Evolutionary conservation across 2,113 vertebrate genomes (phyloP), one percentile per base, ranked within the genome.

Genomic region (Oenanthe oenanthe): DNA sequence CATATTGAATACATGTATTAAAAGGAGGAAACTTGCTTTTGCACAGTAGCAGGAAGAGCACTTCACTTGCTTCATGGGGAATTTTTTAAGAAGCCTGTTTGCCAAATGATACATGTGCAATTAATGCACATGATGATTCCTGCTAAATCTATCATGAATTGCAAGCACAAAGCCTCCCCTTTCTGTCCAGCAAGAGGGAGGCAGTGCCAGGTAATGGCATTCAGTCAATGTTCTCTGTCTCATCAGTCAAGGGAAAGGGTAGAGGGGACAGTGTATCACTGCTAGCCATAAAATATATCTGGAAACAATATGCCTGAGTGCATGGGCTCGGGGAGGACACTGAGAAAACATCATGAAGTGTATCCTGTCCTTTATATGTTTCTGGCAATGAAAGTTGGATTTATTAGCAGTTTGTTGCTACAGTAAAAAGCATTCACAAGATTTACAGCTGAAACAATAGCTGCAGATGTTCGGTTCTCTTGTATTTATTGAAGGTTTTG

Each of bases 371-470:
- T 74, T 65, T 84, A 71, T 88, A 40, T 74, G 67, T 90, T 96
- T 94, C 92, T 85, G 74, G 91, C 82, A 91, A 76, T 93, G 85
- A 81, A 92, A 89, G 84, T 42, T 87, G 93, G 93, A 95, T 97
- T 94, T 97, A 94, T 93, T 97, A 97, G 94, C 61, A 62, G 80
- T 88, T 91, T 84, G 85, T 97, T 94, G 89, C 79, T 96, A 88
- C 78, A 97, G 83, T 96, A 93, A 95, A 96, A 97, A 80, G n/a
- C 87, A 95, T 85, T 96, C 57, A 48, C 36, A 96, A 96, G 97
- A 98, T 97, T 97, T 97, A 96, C 61, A 73, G 79, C 87, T 87
- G 81, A 96, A 97, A 95, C 83, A 92, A 88, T 94, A 82, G 84
- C 71, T 79, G 62, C 83, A 91, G 85, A 95, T 94, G 78, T 93